Base-by-base conservation (phyloP, 2,888 invertebrate species). In the Netelia fuscicornis region DNA sequence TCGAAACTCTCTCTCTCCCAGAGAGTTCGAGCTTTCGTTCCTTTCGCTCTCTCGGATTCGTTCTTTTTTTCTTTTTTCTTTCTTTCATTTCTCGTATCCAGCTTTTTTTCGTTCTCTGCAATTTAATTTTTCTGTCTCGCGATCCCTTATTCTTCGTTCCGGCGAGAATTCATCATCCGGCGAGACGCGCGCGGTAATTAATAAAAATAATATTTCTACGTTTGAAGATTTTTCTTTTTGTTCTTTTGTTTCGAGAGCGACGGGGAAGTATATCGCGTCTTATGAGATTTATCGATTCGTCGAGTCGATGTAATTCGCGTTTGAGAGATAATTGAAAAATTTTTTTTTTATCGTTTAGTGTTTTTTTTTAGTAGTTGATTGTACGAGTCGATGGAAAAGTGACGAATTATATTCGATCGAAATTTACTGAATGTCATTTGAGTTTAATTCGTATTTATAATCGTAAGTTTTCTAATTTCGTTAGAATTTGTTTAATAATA, bases 101-200 rank as follows among this genome's bases (percentile, higher is more conserved):
- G 23, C 44, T 17, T 37, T 37, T 62, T 72, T 72, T 72, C 13
- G 10, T 9, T 64, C n/a, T 5, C n/a, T 13, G 13, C 54, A 42
- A 71, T 64, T 64, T 65, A 37, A 64, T 71, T 71, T 10, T 58
- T 58, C 58, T 54, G n/a, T n/a, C 54, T 71, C 23, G 42, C 52
- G 23, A 25, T 58, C 71, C 10, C 17, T 54, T 23, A 56, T 52
- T 2, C 23, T 54, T 17, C 62, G 25, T 13, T 60, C 25, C n/a
- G 52, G 48, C 52, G 25, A 30, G 30, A 30, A 30, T 30, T 30
- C 30, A 30, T 30, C 30, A 30, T 30, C 30, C 30, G 30, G 5
- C 5, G 30, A 30, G 30, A 30, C 30, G 30, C 5, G 30, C 30
- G 5, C 30, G 30, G 5, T 30, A 30, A 30, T 30, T 30, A 30